phyloP scores from a whole-genome alignment of 2,888 invertebrate species.

The Synergus japonicus region DNA sequence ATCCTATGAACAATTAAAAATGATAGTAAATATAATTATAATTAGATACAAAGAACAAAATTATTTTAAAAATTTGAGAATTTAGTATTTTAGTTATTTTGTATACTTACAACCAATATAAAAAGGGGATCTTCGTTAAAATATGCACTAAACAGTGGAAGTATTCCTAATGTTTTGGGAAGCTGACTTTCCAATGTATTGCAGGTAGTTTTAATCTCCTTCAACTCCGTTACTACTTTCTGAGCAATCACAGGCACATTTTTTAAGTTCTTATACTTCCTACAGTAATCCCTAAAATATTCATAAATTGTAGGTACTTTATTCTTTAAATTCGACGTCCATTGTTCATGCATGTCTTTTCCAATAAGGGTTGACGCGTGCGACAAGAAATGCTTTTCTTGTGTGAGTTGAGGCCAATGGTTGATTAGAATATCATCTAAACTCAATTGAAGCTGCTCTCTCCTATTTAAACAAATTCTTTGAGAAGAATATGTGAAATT shows the following conservation, averaged over 20 bases:
- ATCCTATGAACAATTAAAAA: neutral
- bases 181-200: no score
- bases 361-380: neutral
- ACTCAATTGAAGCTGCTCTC: neutral
- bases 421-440: neutral
- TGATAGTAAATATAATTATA: neutral
- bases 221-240: no score
- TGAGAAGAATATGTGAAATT: neutral
- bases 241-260: no score
- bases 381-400: neutral
- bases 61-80: no score
- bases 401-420: conserved; percentile 1
- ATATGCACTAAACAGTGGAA: no score
- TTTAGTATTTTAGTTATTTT: no score
- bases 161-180: no score
- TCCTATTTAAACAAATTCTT: neutral
- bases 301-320: neutral
- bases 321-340: neutral
- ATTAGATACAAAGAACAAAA: no score
- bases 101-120: no score
- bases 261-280: neutral
- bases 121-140: no score
- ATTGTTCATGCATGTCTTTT: neutral
- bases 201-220: no score
- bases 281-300: neutral